Evolutionary conservation across 2,888 invertebrate genomes (phyloP), one percentile per base, ranked within the genome.

Genomic region (Diploptera punctata): DNA sequence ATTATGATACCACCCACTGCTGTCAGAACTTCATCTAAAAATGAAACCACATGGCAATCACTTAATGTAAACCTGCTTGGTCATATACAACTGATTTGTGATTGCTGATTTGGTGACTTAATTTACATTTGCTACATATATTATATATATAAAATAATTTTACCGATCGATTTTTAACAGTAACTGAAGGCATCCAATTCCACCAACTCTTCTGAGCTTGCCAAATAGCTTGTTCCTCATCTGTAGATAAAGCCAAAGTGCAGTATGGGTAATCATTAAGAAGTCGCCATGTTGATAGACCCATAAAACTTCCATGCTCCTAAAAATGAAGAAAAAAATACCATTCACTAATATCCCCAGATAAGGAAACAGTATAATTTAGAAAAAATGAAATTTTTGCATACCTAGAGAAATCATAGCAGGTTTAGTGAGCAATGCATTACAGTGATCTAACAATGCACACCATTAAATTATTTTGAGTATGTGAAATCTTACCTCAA

Each of bases 251-350:
- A 13, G 84, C 79, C 43, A 83, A 78, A 81, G 89, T 90, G 81
- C 90, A 92, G 79, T 88, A 88, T 0, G 93, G 93, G 77, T 87
- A 86, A 78, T 91, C 92, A 79, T 90, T 90, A n/a, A n/a, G n/a
- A 43, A 90, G 83, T 54, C 93, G 85, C 93, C 93, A 93, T 0
- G 90, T 88, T 10, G 90, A 89, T 29, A 93, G 82, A 0, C 93
- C 93, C 62, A 86, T 86, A 70, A 85, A 83, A 2, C 86, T 72
- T 16, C 79, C 78, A 31, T 78, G 75, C 19, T 78, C 78, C 71
- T 79, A 74, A n/a, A n/a, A n/a, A n/a, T n/a, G n/a, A n/a, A n/a
- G n/a, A n/a, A n/a, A 47, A 47, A 47, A 18, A 13, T 13, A 52
- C 24, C 19, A 21, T 10, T 1, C 24, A 3, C 13, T 24, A 3